phyloP scores from a whole-genome alignment of 2,888 invertebrate genomes.

The Sceliomorpha sp. region DNA sequence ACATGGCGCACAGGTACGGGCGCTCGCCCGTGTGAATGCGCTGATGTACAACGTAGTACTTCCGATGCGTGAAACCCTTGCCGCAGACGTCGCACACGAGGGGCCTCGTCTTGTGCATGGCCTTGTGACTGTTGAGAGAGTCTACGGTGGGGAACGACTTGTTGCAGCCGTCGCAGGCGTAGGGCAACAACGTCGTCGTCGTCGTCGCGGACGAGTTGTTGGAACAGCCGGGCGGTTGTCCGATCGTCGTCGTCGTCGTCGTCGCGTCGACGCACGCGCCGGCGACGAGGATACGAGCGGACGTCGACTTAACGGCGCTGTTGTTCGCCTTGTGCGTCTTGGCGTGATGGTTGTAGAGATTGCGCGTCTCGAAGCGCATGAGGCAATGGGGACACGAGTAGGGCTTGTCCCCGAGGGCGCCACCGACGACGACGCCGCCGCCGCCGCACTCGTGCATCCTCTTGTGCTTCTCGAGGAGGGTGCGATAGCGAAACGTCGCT shows the following conservation, averaged over 20 bases:
- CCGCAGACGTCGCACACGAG: conserved; percentile 79
- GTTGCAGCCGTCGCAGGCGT: conserved; percentile 75
- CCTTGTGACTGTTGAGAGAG: conserved; percentile 74
- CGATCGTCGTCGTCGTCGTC: not conserved
- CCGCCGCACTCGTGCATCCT: conserved; percentile 72
- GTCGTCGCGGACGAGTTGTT: conserved; percentile 3
- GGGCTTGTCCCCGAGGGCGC: no score
- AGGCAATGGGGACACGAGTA: conserved; percentile 76
- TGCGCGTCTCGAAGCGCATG: conserved; percentile 79
- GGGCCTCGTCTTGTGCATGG: conserved; percentile 73
- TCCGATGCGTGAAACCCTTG: conserved; percentile 78
- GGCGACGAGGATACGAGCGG: no score
- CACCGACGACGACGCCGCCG: conserved; percentile 67
- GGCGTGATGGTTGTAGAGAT: conserved; percentile 78
- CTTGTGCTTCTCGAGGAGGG: conserved; percentile 76
- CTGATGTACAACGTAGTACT: conserved; percentile 78
- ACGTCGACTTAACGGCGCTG: conserved; percentile 6
- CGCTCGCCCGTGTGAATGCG: conserved; percentile 81
- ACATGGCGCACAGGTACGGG: conserved; percentile 80
- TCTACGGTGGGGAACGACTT: conserved; percentile 74
- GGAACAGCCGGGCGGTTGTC: conserved; percentile 61
- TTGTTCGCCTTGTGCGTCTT: conserved; percentile 72
- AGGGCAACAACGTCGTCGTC: no score
- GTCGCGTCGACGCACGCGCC: conserved; percentile 8
- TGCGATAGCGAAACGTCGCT: conserved; percentile 77